phyloP scores from a whole-genome alignment of 2,888 invertebrate genomes.

The Deilephila elpenor region DNA sequence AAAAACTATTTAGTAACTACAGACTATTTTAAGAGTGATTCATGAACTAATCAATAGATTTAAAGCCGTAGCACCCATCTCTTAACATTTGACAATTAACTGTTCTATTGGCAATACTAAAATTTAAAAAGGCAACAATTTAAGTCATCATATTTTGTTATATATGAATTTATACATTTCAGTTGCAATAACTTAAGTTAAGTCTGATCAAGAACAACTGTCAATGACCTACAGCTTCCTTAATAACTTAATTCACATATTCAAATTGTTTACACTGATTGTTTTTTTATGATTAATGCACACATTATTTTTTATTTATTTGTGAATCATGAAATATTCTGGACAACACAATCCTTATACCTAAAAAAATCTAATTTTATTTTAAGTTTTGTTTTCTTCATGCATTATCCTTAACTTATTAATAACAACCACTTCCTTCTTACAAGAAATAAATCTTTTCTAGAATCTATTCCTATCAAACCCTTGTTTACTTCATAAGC shows the following conservation, averaged over 20 bases:
- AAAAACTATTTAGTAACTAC: no score
- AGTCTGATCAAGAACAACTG: not conserved
- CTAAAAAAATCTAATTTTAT: not conserved
- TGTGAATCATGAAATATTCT: not conserved
- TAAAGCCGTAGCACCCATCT: no score
- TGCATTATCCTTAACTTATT: not conserved
- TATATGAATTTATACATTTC: not conserved
- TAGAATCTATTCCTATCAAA: not conserved
- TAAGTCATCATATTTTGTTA: not conserved
- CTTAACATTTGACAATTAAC: no score
- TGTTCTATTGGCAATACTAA: no score
- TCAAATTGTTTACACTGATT: not conserved
- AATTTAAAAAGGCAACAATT: no score
- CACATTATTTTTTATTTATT: not conserved
- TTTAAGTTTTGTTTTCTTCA: not conserved
- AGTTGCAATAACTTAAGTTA: not conserved
- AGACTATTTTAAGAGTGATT: no score
- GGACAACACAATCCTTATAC: not conserved
- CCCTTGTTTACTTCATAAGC: not conserved
- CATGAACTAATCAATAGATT: no score
- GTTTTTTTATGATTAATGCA: not conserved
- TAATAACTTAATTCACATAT: slow-evolving; percentile 13
- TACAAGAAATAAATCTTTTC: not conserved
- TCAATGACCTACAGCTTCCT: slow-evolving; percentile 7
- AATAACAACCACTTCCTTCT: slow-evolving; percentile 3